These are phyloP conservation scores for Lepus townsendii DNA, from an alignment of 2,797 vertebrate genomes.

Conservation along the genomic window DNA sequence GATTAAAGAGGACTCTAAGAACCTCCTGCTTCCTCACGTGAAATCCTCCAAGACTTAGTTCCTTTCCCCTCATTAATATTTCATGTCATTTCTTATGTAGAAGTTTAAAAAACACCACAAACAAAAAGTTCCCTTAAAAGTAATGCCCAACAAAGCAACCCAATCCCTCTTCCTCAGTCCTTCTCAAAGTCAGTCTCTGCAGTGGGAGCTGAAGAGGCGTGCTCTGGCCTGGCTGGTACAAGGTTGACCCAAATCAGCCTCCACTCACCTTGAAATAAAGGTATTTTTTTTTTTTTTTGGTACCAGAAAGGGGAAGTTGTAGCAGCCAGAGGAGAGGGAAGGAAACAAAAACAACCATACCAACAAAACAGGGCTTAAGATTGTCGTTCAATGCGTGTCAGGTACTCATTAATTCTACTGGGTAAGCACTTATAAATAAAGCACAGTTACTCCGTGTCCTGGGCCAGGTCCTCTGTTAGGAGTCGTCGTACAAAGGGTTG, in stretches of 20 bases:
- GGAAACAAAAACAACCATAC: slow-evolving; percentile 75
- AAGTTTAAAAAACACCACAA: slow-evolving; percentile 68
- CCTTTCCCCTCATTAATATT: slow-evolving; percentile 40
- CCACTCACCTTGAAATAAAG: slow-evolving; percentile 32
- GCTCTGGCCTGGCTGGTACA: neutral
- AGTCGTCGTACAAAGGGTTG: slow-evolving; percentile 95
- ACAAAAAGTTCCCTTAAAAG: slow-evolving; percentile 69
- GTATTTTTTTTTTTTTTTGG: slow-evolving; percentile 53
- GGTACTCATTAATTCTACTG: slow-evolving; percentile 82
- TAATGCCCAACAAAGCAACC: slow-evolving; percentile 49
- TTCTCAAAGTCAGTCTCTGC: neutral
- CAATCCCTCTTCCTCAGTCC: neutral
- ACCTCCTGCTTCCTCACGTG: neutral
- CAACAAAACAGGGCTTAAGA: slow-evolving; percentile 75
- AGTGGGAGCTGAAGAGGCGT: neutral
- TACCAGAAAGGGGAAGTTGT: slow-evolving; percentile 40
- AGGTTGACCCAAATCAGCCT: neutral
- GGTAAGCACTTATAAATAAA: slow-evolving; percentile 87
- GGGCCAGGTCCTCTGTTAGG: slow-evolving; percentile 83
- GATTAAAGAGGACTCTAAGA: slow-evolving; percentile 51
- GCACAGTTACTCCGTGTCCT: slow-evolving; percentile 47
- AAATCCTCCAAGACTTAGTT: slow-evolving; percentile 23
- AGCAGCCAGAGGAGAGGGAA: slow-evolving; percentile 72
- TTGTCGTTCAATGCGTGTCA: slow-evolving; percentile 64
- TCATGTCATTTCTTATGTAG: slow-evolving; percentile 65